Percentiles rank a stretch among this genome's conserved stretches.
phyloP scores from a whole-genome alignment of 2,113 vertebrate genomes.

The Bubo blakistoni region DNA sequence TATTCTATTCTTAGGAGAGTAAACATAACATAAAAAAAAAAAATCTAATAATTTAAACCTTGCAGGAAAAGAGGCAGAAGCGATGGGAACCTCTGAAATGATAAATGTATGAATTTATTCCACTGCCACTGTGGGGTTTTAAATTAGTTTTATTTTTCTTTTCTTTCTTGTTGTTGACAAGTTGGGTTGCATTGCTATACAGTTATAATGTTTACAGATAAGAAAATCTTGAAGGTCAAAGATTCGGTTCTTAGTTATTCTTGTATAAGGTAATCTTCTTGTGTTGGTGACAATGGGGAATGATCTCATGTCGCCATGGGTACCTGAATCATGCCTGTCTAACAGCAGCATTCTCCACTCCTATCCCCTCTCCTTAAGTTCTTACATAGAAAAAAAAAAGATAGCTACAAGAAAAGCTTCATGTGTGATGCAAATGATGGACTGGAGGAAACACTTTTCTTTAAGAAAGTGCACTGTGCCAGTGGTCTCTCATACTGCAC shows the following conservation, averaged over 20 bases:
- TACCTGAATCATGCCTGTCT: conserved; percentile 15
- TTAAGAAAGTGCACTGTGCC: not conserved
- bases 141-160: conserved; percentile 49
- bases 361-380: not conserved
- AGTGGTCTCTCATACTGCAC: not conserved
- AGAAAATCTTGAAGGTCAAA: conserved; percentile 42
- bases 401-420: not conserved
- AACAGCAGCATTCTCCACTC: not conserved
- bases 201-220: conserved; percentile 31
- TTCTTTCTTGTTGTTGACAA: conserved; percentile 45
- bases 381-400: not conserved
- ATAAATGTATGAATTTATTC: conserved; percentile 55
- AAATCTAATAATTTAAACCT: conserved; percentile 31
- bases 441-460: not conserved
- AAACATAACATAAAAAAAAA: conserved; percentile 23
- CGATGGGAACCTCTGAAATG: conserved; percentile 24
- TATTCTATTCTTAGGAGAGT: conserved; percentile 45
- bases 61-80: conserved; percentile 6
- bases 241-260: conserved; percentile 11
- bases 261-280: not conserved
- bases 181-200: not conserved
- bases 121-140: conserved; percentile 8
- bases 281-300: not conserved
- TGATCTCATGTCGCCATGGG: not conserved
- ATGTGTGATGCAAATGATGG: not conserved